Evolutionary conservation across 2,888 invertebrate genomes (phyloP).

Genomic region (Myopa testacea): DNA sequence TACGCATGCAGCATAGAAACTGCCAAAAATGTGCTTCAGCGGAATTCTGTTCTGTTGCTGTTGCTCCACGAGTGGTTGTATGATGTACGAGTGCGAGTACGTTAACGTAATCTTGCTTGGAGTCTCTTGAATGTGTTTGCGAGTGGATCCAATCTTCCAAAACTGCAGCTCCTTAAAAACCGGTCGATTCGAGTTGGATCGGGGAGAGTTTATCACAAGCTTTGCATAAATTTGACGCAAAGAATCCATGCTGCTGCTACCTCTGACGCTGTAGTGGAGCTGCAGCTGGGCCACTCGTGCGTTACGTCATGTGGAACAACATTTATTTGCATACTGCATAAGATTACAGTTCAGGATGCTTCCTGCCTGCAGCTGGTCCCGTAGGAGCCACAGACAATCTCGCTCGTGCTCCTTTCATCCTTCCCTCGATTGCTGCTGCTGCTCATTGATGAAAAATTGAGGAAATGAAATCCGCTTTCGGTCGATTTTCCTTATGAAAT

Average conservation of each 20-base stretch:
- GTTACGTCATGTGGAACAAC: constrained; percentile 27
- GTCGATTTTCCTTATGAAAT: constrained; percentile 44
- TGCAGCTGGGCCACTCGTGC: constrained; percentile 14
- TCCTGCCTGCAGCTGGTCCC: background rate
- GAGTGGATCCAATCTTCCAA: background rate
- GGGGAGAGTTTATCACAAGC: background rate
- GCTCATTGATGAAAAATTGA: constrained; percentile 50
- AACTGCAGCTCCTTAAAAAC: background rate
- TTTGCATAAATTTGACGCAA: constrained; percentile 9
- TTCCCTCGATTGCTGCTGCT: background rate
- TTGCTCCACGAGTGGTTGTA: background rate
- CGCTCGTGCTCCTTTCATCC: background rate
- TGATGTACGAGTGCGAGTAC: background rate
- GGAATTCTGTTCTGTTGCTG: background rate
- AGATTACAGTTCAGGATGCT: constrained; percentile 5
- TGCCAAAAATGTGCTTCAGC: background rate
- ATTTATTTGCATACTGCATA: constrained; percentile 41
- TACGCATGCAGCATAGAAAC: too few species aligned
- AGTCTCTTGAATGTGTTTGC: background rate
- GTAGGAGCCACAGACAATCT: too few species aligned
- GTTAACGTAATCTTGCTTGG: background rate
- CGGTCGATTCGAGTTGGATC: background rate
- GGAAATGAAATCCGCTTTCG: constrained; percentile 45
- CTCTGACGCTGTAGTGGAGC: background rate
- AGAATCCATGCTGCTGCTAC: background rate